A percentile compares a stretch with the other conserved stretches of the same genome.
Conservation (phyloP, 1,140 invertebrate species). For the Drosophila ananassae region DNA sequence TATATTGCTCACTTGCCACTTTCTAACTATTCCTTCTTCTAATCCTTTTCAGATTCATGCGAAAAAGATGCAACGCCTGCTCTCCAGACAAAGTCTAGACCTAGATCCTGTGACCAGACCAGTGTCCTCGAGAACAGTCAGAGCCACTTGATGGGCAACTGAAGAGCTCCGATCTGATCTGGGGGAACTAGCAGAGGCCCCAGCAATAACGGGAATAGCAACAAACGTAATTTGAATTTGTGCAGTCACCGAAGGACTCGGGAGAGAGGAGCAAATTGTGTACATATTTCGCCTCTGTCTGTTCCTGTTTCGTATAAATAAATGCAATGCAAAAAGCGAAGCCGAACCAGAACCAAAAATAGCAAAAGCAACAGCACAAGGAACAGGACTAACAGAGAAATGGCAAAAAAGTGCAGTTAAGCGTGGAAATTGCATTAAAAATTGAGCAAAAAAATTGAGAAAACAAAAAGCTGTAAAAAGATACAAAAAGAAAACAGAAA, state of each 20-base stretch:
- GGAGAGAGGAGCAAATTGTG: conserved; percentile 58
- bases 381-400: conserved; percentile 53
- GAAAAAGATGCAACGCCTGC: conserved; percentile 54
- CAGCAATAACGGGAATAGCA: conserved; percentile 61
- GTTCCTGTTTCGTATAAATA: conserved; percentile 62
- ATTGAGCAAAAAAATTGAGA: conserved; percentile 66
- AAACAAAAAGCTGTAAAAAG: conserved; percentile 40
- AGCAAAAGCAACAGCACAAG: conserved; percentile 16
- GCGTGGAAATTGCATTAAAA: conserved; percentile 81
- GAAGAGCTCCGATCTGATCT: conserved; percentile 50
- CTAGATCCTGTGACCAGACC: conserved; percentile 35
- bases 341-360: conserved; percentile 33
- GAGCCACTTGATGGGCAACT: conserved; percentile 24
- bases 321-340: conserved; percentile 68
- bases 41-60: conserved; percentile 48
- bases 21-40: background rate
- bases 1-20: background rate
- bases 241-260: conserved; percentile 27
- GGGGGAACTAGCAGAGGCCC: conserved; percentile 23
- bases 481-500: conserved; percentile 21
- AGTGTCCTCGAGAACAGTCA: conserved; percentile 11
- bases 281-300: conserved; percentile 61
- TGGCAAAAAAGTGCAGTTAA: conserved; percentile 77
- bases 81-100: conserved; percentile 40
- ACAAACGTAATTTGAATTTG: conserved; percentile 76